These are phyloP conservation scores for Fragum whitleyi DNA, from an alignment of 2,888 invertebrate species.

Conservation along the genomic window DNA sequence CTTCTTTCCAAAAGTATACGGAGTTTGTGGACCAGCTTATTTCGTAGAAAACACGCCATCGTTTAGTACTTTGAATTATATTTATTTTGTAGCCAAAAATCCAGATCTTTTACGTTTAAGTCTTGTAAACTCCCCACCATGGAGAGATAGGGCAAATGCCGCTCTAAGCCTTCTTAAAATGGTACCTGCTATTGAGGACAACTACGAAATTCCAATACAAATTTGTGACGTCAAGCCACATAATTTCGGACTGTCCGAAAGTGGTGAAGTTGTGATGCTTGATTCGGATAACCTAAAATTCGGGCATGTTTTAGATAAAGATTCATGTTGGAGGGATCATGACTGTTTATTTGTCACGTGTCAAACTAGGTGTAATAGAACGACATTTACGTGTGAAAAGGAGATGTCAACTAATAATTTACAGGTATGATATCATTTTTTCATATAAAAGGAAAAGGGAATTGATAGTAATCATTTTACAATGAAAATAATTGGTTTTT, in stretches of 20 bases:
- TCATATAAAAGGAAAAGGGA: too few relatives aligned
- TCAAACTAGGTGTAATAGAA: background rate
- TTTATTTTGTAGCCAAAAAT: conserved; percentile 11
- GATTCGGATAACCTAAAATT: conserved; percentile 88
- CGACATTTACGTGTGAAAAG: background rate
- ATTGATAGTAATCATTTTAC: too few relatives aligned
- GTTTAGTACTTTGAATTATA: conserved; percentile 36
- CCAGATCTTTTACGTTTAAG: conserved; percentile 66
- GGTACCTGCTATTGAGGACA: conserved; percentile 87
- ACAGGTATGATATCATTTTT: background rate
- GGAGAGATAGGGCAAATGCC: conserved; percentile 71
- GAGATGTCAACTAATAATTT: conserved; percentile 6
- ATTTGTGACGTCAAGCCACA: conserved; percentile 90
- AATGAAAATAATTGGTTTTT: too few relatives aligned
- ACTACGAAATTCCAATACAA: conserved; percentile 88
- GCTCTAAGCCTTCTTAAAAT: conserved; percentile 88
- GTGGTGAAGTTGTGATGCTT: conserved; percentile 86
- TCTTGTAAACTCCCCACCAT: conserved; percentile 66
- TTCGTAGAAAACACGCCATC: conserved; percentile 88
- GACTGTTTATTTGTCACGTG: background rate
- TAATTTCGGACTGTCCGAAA: conserved; percentile 88
- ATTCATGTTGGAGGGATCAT: background rate
- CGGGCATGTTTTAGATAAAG: background rate
- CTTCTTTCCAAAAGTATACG: conserved; percentile 89
- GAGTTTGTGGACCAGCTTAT: conserved; percentile 89